phyloP scores from a whole-genome alignment of 2,888 invertebrate genomes.

The Drosophila robusta region DNA sequence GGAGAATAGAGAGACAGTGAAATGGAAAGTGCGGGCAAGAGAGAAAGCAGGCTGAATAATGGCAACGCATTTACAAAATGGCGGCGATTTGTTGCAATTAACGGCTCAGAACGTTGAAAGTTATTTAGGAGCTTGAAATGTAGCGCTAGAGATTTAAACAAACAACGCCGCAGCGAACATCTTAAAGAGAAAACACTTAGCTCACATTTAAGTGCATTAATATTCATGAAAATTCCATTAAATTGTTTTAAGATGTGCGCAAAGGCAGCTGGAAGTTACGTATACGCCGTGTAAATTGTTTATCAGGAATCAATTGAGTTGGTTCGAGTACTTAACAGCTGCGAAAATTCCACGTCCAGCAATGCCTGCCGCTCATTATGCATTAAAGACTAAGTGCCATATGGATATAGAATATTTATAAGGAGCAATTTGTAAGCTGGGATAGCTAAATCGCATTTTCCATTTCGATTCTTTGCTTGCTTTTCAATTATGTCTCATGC shows the following conservation, averaged over 20 bases:
- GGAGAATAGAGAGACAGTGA: slow-evolving; percentile 1
- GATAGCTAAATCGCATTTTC: slow-evolving; percentile 11
- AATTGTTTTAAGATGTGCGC: not conserved
- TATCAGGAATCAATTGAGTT: slow-evolving; percentile 12
- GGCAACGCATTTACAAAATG: slow-evolving; percentile 62
- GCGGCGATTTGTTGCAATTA: slow-evolving; percentile 77
- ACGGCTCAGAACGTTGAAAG: slow-evolving; percentile 52
- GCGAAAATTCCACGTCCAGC: not conserved
- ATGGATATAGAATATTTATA: slow-evolving; percentile 1
- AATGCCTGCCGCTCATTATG: slow-evolving; percentile 2
- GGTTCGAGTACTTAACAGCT: slow-evolving; percentile 3
- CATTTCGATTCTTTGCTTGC: slow-evolving; percentile 39
- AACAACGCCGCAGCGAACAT: not conserved
- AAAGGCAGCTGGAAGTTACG: not conserved
- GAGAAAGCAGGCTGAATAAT: slow-evolving; percentile 53
- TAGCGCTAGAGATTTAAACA: slow-evolving; percentile 12
- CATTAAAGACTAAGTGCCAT: not conserved
- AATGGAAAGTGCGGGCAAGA: not conserved
- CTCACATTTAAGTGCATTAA: slow-evolving; percentile 7
- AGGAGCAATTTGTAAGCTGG: not conserved
- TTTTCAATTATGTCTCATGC: slow-evolving; percentile 67
- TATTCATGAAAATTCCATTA: not conserved
- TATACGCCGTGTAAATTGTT: slow-evolving; percentile 2
- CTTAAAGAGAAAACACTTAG: not conserved
- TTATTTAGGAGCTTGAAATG: slow-evolving; percentile 41